Conservation (phyloP, 2,888 invertebrate species). For the Erpobdella octoculata region DNA sequence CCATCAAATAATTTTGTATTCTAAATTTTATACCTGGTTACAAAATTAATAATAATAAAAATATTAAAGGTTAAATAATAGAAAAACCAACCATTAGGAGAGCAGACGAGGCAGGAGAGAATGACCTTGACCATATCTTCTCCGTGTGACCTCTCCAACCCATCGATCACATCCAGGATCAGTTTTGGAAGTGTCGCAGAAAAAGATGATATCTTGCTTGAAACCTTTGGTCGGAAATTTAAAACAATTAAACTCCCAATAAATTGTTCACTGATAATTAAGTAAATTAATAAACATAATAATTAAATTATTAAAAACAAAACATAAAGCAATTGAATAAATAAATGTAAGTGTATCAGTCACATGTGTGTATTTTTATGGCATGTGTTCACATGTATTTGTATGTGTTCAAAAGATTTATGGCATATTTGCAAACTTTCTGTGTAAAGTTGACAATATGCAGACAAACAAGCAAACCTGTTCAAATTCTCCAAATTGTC, state of each 20-base stretch:
- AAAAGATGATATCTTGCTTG: conserved; percentile 47
- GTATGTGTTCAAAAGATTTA: no score
- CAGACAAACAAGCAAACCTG: conserved; percentile 39
- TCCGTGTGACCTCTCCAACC: conserved; percentile 48
- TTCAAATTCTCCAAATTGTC: conserved; percentile 51
- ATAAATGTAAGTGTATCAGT: no score
- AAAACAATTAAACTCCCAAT: no score
- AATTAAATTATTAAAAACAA: no score
- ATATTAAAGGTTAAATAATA: background rate
- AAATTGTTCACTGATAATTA: no score
- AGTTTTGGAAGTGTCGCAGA: conserved; percentile 47
- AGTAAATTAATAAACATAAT: no score
- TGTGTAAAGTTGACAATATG: background rate
- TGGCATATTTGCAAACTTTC: background rate
- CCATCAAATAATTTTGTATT: background rate
- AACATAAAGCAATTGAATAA: no score
- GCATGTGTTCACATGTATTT: background rate
- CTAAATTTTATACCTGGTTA: no score
- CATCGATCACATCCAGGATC: conserved; percentile 44
- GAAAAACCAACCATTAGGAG: conserved; percentile 43
- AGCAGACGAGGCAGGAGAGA: conserved; percentile 44
- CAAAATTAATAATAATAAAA: no score
- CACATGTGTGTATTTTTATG: background rate
- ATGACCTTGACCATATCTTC: conserved; percentile 39
- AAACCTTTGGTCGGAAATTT: no score